Conservation (phyloP, 1,140 invertebrate species). For the Rhizoglyphus robini region DNA sequence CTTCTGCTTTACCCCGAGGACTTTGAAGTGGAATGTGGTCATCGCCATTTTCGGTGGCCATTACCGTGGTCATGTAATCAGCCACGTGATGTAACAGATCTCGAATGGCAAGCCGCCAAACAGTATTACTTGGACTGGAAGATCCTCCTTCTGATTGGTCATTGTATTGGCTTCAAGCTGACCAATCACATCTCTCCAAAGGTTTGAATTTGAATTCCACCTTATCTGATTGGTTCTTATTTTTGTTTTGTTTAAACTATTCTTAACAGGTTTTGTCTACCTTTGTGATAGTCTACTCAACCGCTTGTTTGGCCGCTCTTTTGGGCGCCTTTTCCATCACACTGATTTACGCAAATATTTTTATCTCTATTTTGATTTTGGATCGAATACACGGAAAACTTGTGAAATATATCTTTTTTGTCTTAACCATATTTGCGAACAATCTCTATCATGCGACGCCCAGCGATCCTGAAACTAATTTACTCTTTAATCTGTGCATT, state of each 20-base stretch:
- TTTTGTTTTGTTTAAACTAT: background rate
- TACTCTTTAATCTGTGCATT: conserved; percentile 26
- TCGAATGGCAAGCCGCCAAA: background rate
- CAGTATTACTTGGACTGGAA: background rate
- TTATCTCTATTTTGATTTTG: background rate
- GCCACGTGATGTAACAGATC: background rate
- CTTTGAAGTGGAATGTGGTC: background rate
- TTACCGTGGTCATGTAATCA: background rate
- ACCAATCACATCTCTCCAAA: background rate
- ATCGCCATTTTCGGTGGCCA: background rate
- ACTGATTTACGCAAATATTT: conserved; percentile 7
- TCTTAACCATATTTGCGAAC: background rate
- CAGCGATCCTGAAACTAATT: conserved; percentile 1
- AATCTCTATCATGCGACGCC: background rate
- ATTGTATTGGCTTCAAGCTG: background rate
- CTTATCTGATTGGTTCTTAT: background rate
- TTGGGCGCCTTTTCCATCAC: background rate
- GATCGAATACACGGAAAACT: background rate
- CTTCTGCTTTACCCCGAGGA: background rate
- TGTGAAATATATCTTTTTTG: background rate
- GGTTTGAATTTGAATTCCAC: conserved; percentile 9
- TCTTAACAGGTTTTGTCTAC: background rate
- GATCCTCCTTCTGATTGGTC: background rate
- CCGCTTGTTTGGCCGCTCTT: background rate
- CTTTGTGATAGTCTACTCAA: background rate